These are phyloP conservation scores for Drosophila borealis DNA, from an alignment of 2,888 invertebrate genomes.

Conservation along the genomic window DNA sequence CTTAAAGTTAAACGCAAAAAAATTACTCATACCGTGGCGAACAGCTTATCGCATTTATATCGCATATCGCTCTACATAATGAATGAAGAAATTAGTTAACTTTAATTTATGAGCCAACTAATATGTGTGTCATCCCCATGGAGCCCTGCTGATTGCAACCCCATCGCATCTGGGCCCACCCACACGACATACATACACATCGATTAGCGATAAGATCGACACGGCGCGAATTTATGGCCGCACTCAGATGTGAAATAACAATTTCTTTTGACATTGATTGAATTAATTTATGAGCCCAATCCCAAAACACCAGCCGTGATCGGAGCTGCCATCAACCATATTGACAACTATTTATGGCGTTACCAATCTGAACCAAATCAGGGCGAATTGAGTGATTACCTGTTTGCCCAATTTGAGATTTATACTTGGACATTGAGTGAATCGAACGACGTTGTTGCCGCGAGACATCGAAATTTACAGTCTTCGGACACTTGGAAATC, in stretches of 20 bases:
- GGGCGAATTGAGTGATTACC: slow-evolving; percentile 73
- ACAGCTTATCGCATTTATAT: slow-evolving; percentile 31
- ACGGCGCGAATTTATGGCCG: slow-evolving; percentile 35
- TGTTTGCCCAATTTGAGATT: slow-evolving; percentile 70
- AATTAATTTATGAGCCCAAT: slow-evolving; percentile 66
- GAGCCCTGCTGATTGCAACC: slow-evolving; percentile 10
- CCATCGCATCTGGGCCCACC: slow-evolving; percentile 26
- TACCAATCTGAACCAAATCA: slow-evolving; percentile 66
- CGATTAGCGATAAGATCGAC: slow-evolving; percentile 76
- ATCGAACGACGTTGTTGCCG: slow-evolving; percentile 19
- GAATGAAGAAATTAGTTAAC: slow-evolving; percentile 33
- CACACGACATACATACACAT: slow-evolving; percentile 47
- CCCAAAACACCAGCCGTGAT: slow-evolving; percentile 9
- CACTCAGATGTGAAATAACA: slow-evolving; percentile 54
- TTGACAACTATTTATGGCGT: slow-evolving; percentile 57
- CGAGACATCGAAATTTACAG: slow-evolving; percentile 32
- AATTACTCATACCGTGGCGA: background rate
- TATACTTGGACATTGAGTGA: slow-evolving; percentile 54
- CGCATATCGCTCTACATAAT: slow-evolving; percentile 19
- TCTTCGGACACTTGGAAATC: background rate
- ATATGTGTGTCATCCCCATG: slow-evolving; percentile 49
- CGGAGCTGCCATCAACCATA: slow-evolving; percentile 13
- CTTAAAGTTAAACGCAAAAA: background rate
- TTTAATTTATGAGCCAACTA: slow-evolving; percentile 56
- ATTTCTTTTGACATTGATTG: slow-evolving; percentile 74